phyloP scores from a whole-genome alignment of 2,113 vertebrate genomes.

The Danionella cerebrum region DNA sequence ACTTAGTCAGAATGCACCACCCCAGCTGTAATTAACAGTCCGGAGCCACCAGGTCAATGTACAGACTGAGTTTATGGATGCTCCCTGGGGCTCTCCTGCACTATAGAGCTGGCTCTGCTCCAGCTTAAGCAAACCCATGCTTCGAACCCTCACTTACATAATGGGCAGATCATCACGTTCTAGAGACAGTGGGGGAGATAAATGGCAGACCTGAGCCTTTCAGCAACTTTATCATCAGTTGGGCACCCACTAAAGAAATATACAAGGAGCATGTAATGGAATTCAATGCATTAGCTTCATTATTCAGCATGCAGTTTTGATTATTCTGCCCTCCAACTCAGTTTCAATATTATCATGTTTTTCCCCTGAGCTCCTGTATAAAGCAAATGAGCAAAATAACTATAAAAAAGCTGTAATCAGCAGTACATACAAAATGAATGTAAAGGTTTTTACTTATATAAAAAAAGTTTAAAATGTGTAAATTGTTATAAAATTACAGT shows the following conservation, averaged over 20 bases:
- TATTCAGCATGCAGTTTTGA: not conserved
- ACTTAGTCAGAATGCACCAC: not conserved
- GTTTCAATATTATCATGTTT: not conserved
- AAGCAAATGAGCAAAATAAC: not conserved
- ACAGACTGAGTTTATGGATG: not conserved
- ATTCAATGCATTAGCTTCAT: not conserved
- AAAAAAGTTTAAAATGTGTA: too few species aligned
- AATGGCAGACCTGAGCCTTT: not conserved
- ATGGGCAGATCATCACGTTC: not conserved
- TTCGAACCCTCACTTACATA: not conserved
- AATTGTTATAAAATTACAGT: too few species aligned
- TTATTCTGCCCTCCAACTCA: not conserved
- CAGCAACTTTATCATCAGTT: not conserved
- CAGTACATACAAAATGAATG: too few species aligned
- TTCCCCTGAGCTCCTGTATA: not conserved
- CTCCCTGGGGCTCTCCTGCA: slow-evolving; percentile 8
- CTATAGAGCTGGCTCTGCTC: not conserved
- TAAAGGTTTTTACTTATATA: too few species aligned
- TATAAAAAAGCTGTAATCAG: not conserved
- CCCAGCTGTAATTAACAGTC: slow-evolving; percentile 17
- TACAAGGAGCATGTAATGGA: not conserved
- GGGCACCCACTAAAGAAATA: not conserved
- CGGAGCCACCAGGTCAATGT: slow-evolving; percentile 10
- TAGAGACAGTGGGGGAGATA: not conserved
- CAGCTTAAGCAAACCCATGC: not conserved